Evolutionary conservation across 2,888 invertebrate genomes (phyloP).

Genomic region (Sarcophaga subvicina): DNA sequence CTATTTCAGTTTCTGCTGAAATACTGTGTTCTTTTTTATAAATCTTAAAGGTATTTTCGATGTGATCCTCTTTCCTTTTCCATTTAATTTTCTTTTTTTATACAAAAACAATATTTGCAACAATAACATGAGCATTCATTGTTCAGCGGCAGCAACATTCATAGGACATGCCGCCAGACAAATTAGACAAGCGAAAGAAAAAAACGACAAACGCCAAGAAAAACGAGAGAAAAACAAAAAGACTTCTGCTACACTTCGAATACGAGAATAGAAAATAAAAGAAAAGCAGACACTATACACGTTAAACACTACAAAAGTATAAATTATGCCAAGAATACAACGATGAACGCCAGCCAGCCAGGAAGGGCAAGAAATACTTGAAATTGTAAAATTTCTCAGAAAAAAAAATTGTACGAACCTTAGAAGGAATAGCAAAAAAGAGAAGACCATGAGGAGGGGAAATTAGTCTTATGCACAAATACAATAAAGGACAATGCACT

Average conservation of each 20-base stretch:
- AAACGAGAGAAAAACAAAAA: neutral
- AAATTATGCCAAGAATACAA: constrained; percentile 22
- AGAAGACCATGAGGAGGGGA: neutral
- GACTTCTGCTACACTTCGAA: neutral
- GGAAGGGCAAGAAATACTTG: constrained; percentile 5
- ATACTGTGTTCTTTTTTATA: no score
- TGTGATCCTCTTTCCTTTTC: no score
- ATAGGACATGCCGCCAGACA: constrained; percentile 42
- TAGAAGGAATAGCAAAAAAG: neutral
- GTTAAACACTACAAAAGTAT: neutral
- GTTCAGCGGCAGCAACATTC: neutral
- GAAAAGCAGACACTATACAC: constrained; percentile 1
- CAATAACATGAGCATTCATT: neutral
- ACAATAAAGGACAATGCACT: neutral
- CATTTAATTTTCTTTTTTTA: neutral
- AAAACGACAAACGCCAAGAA: neutral
- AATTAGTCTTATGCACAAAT: neutral
- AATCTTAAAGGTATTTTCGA: no score
- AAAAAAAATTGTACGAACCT: neutral
- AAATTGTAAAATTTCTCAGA: neutral
- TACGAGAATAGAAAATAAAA: neutral
- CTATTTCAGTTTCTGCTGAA: no score
- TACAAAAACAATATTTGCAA: neutral
- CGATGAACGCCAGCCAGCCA: neutral
- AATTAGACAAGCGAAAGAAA: constrained; percentile 32